Evolutionary conservation across 2,113 vertebrate species (phyloP).

Genomic region (Pygoscelis antarcticus): DNA sequence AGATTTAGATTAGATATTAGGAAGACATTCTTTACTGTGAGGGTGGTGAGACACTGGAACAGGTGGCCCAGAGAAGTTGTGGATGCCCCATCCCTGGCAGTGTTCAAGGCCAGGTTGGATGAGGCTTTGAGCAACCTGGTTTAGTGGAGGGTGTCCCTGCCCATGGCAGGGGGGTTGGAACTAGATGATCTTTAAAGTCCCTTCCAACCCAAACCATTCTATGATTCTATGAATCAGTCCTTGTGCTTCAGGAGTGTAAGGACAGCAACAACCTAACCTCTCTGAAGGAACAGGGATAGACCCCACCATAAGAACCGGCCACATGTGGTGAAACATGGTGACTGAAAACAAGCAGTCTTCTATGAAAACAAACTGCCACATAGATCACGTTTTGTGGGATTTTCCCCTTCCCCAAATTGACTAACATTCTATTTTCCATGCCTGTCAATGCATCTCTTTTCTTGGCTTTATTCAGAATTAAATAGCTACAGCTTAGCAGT

Average conservation of each 20-base stretch:
- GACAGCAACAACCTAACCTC: background rate
- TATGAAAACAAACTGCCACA: background rate
- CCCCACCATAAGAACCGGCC: accelerated
- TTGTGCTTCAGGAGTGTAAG: background rate
- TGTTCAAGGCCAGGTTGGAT: background rate
- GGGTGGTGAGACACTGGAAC: background rate
- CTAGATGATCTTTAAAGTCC: background rate
- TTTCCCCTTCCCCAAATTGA: background rate
- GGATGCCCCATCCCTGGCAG: background rate
- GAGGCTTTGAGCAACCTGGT: background rate
- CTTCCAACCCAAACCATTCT: background rate
- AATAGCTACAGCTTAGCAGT: background rate
- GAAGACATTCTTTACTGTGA: background rate
- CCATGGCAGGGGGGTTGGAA: background rate
- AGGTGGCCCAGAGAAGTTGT: background rate
- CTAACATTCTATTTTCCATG: background rate
- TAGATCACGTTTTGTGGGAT: background rate
- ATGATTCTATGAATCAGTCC: background rate
- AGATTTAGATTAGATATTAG: background rate
- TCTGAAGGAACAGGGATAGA: background rate
- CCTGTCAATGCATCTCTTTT: background rate
- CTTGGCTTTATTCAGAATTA: background rate
- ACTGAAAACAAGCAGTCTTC: background rate
- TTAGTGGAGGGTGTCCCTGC: background rate
- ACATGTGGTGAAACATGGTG: background rate